phyloP scores from a whole-genome alignment of 1,140 invertebrate species.

The Lineus longissimus region DNA sequence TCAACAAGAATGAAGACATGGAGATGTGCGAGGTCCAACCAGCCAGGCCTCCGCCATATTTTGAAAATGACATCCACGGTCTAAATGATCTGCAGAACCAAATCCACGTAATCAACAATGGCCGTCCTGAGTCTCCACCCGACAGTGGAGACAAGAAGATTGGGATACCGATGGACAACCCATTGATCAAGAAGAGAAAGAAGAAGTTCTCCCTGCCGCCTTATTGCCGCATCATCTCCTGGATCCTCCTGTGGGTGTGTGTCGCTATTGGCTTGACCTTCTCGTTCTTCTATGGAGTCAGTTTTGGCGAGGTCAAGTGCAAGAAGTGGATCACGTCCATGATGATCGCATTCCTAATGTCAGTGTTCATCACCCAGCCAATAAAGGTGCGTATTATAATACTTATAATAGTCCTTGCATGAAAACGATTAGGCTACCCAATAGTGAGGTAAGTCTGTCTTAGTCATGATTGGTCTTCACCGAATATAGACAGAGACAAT shows the following conservation, averaged over 20 bases:
- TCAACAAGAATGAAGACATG: slow-evolving; percentile 1
- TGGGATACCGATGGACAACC: neutral
- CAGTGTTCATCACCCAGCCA: slow-evolving; percentile 60
- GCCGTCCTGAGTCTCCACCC: neutral
- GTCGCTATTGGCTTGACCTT: slow-evolving; percentile 56
- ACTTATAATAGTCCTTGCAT: neutral
- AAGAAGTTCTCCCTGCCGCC: slow-evolving; percentile 53
- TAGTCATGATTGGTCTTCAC: no score
- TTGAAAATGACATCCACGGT: no score
- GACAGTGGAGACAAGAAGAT: neutral
- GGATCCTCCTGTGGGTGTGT: slow-evolving; percentile 53
- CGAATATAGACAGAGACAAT: no score
- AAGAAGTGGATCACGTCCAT: slow-evolving; percentile 61
- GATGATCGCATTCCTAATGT: slow-evolving; percentile 59
- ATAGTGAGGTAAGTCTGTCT: no score
- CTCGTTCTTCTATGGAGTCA: slow-evolving; percentile 59
- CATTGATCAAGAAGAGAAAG: slow-evolving; percentile 24
- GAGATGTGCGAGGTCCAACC: neutral
- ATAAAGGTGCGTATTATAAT: slow-evolving; percentile 54
- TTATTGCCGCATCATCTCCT: slow-evolving; percentile 57
- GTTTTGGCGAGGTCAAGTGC: slow-evolving; percentile 58
- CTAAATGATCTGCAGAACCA: neutral
- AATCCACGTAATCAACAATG: neutral
- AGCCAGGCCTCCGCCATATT: no score
- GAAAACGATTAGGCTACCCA: neutral